Percentiles rank a stretch among this genome's conserved stretches.
These are phyloP conservation scores for Setipinna tenuifilis DNA, from an alignment of 2,797 vertebrate genomes.

Conservation along the genomic window DNA sequence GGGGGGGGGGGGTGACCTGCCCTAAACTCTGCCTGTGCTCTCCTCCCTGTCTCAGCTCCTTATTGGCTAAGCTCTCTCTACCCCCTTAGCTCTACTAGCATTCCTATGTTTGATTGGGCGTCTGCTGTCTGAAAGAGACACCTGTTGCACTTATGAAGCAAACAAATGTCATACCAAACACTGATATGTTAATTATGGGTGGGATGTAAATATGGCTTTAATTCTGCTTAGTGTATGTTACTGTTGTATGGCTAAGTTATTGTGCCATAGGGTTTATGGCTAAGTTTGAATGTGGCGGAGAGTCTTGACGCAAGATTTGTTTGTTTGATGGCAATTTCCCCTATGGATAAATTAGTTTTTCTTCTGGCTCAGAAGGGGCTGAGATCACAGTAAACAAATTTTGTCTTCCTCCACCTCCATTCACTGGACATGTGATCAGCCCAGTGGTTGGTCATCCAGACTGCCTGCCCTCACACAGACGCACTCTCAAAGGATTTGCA, in stretches of 20 bases:
- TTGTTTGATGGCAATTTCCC: neutral
- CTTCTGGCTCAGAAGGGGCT: neutral
- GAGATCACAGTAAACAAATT: conserved; percentile 29
- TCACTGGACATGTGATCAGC: conserved; percentile 55
- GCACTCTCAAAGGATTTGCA: conserved; percentile 37
- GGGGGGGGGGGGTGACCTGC: neutral
- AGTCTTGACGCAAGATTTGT: neutral
- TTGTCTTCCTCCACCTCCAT: conserved; percentile 33
- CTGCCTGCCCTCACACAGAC: conserved; percentile 26
- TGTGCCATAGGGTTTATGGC: neutral
- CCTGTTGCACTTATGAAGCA: conserved; percentile 11
- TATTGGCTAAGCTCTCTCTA: neutral
- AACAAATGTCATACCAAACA: neutral
- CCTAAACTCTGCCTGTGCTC: neutral
- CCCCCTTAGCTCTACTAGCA: neutral
- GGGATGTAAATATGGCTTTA: neutral
- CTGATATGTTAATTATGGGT: conserved; percentile 7
- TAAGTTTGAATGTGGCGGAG: neutral
- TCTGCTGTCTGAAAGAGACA: neutral
- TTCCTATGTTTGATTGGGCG: neutral
- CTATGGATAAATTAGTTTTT: neutral
- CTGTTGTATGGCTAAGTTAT: neutral
- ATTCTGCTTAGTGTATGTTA: neutral
- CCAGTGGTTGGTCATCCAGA: conserved; percentile 33
- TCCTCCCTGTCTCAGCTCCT: neutral